These are phyloP conservation scores for Schizaphis graminum DNA, from an alignment of 2,888 invertebrate species.

Conservation along the genomic window DNA sequence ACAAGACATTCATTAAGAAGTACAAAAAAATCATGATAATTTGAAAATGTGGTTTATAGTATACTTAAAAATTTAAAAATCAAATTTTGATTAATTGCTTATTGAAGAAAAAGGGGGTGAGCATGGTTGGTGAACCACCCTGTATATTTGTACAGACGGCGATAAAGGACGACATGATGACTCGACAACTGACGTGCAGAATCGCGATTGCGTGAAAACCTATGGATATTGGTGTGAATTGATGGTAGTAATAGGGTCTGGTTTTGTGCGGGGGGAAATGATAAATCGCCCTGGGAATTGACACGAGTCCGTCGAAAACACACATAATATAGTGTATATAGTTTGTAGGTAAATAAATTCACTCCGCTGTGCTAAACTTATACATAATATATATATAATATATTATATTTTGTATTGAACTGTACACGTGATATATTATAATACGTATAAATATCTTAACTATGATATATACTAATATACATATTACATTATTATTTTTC, in stretches of 20 bases:
- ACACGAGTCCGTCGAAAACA: constrained; percentile 6
- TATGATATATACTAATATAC: not conserved
- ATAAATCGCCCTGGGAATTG: not conserved
- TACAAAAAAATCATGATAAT: not conserved
- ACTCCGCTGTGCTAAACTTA: not conserved
- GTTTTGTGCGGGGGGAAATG: not conserved
- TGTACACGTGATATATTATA: not conserved
- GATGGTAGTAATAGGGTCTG: not conserved
- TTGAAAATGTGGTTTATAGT: not conserved
- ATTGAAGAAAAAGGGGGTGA: not conserved
- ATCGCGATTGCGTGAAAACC: not conserved
- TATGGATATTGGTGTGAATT: not conserved
- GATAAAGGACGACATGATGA: not conserved
- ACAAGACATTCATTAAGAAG: not conserved
- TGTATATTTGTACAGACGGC: not conserved
- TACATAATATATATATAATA: not conserved
- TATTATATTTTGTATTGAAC: not conserved
- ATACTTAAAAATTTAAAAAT: not conserved
- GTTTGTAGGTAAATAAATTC: not conserved
- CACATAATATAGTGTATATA: not conserved
- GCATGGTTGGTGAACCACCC: not conserved
- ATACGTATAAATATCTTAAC: not conserved
- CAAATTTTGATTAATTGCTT: not conserved
- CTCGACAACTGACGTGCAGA: not conserved
- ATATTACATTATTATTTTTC: not conserved